Percentiles rank a stretch among this genome's conserved stretches.
Evolutionary conservation across 2,113 vertebrate species (phyloP).

Genomic region (Cardinalis cardinalis): DNA sequence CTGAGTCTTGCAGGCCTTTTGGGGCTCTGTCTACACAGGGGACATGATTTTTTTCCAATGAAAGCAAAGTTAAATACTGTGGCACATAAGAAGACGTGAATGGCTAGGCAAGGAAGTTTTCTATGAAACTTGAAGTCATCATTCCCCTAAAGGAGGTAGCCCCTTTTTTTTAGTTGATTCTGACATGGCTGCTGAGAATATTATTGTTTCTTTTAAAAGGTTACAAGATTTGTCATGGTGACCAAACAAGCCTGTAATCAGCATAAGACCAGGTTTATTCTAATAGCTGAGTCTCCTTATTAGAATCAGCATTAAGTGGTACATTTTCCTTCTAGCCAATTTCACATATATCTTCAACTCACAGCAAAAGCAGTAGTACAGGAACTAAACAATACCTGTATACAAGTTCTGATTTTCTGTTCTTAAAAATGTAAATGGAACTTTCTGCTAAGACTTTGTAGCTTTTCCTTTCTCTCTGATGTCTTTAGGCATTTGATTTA

Average conservation of each 20-base stretch:
- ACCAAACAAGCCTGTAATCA: background rate
- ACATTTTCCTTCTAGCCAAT: background rate
- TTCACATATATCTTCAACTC: background rate
- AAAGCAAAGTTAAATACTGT: background rate
- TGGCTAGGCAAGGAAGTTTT: background rate
- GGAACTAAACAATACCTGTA: background rate
- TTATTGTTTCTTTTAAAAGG: background rate
- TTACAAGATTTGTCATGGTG: background rate
- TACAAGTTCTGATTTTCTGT: background rate
- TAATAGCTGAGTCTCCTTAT: background rate
- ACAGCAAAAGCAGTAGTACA: background rate
- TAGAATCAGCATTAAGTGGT: background rate
- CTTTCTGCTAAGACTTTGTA: background rate
- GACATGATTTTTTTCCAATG: accelerated
- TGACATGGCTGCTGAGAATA: background rate
- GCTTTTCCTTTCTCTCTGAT: background rate
- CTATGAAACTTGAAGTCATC: no score
- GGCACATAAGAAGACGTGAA: accelerated
- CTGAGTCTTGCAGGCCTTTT: background rate
- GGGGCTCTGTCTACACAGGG: background rate
- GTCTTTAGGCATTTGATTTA: background rate
- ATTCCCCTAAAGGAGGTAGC: background rate
- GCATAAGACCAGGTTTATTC: background rate
- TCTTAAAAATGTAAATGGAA: background rate
- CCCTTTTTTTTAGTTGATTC: background rate